phyloP scores from a whole-genome alignment of 1,140 invertebrate species.

The Colletes latitarsis region DNA sequence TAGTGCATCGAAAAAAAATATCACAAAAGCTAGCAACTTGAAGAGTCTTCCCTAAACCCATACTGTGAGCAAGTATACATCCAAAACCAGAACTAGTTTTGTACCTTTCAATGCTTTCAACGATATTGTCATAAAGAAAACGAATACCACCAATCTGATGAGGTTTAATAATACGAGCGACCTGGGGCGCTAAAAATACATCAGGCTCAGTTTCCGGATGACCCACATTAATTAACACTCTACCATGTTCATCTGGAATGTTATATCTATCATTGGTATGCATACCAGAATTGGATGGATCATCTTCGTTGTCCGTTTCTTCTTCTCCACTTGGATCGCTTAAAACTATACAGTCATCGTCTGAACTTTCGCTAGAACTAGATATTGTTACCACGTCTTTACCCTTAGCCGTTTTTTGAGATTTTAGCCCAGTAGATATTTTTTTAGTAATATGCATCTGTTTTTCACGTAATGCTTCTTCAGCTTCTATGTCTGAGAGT shows the following conservation, averaged over 20 bases:
- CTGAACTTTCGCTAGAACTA: conserved; percentile 84
- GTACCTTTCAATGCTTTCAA: conserved; percentile 94
- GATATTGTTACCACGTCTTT: conserved; percentile 85
- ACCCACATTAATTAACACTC: conserved; percentile 97
- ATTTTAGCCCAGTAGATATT: conserved; percentile 69
- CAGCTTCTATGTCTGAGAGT: conserved; percentile 75
- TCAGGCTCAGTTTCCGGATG: conserved; percentile 96
- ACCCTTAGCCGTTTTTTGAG: conserved; percentile 76
- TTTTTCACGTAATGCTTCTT: conserved; percentile 73
- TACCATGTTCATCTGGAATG: conserved; percentile 93
- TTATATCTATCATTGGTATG: conserved; percentile 96
- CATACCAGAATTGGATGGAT: conserved; percentile 87
- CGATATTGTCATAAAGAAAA: conserved; percentile 98
- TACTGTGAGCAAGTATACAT: conserved; percentile 98
- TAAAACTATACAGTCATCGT: conserved; percentile 91
- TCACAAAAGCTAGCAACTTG: conserved; percentile 98
- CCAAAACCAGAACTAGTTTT: conserved; percentile 96
- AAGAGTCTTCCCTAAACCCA: conserved; percentile 99
- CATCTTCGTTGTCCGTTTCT: conserved; percentile 84
- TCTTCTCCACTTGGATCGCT: conserved; percentile 86
- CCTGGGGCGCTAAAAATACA: conserved; percentile 96
- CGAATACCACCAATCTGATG: conserved; percentile 98
- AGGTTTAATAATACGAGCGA: conserved; percentile 96
- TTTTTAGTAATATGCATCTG: conserved; percentile 73
- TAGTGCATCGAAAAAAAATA: conserved; percentile 95